phyloP scores from a whole-genome alignment of 2,113 vertebrate genomes.

The Myodes glareolus region DNA sequence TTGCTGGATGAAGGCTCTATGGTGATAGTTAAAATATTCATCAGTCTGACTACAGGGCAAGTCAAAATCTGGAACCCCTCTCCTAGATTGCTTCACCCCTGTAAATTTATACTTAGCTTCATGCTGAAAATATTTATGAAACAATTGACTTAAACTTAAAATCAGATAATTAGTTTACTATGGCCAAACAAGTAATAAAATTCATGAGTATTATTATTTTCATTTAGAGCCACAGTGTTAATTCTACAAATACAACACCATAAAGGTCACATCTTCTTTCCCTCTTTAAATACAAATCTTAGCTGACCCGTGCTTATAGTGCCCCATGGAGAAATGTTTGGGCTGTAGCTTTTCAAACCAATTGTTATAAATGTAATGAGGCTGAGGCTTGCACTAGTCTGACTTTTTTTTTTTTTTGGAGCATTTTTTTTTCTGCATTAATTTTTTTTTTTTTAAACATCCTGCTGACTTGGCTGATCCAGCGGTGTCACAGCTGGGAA shows the following conservation, averaged over 20 bases:
- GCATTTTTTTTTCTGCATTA: conserved; percentile 54
- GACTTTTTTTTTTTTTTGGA: background rate
- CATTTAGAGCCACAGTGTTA: background rate
- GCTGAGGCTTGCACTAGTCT: conserved; percentile 64
- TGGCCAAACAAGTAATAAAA: background rate
- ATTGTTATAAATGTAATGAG: conserved; percentile 56
- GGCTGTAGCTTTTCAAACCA: conserved; percentile 29
- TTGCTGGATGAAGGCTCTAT: too few relatives aligned
- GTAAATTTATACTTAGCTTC: background rate
- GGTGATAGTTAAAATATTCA: too few relatives aligned
- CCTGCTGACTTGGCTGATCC: conserved; percentile 63
- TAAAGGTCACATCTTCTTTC: background rate
- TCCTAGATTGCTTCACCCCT: too few relatives aligned
- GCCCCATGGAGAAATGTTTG: conserved; percentile 20
- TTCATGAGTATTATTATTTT: background rate
- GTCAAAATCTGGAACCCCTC: too few relatives aligned
- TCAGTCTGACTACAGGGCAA: too few relatives aligned
- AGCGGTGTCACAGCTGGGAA: background rate
- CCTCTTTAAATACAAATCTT: background rate
- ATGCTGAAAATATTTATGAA: background rate
- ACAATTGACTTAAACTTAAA: background rate
- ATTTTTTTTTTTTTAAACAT: background rate
- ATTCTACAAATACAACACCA: background rate
- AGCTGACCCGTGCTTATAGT: background rate
- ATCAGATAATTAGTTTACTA: background rate